A percentile compares a stretch with the other conserved stretches of the same genome.
Evolutionary conservation across 2,888 invertebrate genomes (phyloP).

Genomic region (Dexiosoma caninum): DNA sequence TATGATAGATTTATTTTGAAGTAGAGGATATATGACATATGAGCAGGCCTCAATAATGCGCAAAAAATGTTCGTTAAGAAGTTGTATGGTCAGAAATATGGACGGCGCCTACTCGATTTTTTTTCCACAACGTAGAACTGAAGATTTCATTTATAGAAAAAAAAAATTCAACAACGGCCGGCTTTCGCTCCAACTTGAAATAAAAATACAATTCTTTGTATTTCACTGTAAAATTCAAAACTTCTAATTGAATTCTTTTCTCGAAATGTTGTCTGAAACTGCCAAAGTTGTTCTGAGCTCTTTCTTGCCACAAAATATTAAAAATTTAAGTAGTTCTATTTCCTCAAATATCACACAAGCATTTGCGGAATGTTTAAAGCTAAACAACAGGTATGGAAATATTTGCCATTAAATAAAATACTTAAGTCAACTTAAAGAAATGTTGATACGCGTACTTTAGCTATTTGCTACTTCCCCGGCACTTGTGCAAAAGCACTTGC

Average conservation of each 20-base stretch:
- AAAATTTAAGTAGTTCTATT: neutral
- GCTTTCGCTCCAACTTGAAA: no score
- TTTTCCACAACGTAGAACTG: no score
- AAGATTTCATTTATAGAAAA: no score
- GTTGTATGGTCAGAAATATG: no score
- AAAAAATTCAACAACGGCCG: no score
- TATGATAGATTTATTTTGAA: no score
- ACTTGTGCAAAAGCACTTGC: conserved; percentile 35
- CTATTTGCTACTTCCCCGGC: conserved; percentile 10
- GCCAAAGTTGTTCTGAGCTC: neutral
- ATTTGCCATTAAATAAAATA: conserved; percentile 23
- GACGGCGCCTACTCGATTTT: no score
- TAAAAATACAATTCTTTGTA: no score
- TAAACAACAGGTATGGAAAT: conserved; percentile 29
- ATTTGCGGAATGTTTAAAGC: neutral
- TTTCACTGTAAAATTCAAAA: neutral
- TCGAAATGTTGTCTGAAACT: neutral
- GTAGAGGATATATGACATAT: no score
- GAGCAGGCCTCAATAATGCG: no score
- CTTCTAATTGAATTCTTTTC: neutral
- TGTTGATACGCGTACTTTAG: conserved; percentile 24
- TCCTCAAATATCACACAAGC: neutral
- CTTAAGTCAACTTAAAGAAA: conserved; percentile 35
- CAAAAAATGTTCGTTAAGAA: no score
- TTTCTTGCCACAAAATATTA: conserved; percentile 7